A percentile compares a stretch with the other conserved stretches of the same genome.
Conservation (phyloP, 53 echinoderm and acorn worm genomes). For the Hippasteria phrygiana region DNA sequence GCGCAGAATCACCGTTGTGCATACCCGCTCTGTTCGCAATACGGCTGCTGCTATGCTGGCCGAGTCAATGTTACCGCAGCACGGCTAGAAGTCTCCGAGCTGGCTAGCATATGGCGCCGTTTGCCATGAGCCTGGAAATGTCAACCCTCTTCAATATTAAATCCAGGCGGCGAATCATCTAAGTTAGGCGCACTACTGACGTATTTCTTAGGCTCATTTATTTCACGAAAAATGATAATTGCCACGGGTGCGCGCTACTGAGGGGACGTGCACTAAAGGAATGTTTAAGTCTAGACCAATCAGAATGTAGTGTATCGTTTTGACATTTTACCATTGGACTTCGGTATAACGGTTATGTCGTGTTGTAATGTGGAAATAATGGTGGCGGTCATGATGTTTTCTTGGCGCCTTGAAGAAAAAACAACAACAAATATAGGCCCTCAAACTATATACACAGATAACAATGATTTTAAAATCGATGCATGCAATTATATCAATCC, state of each 20-base stretch:
- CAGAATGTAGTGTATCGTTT: not conserved
- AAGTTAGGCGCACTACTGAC: not conserved
- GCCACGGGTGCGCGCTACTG: not conserved
- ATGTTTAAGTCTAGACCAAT: not conserved
- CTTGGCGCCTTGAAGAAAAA: conserved; percentile 10
- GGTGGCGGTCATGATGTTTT: not conserved
- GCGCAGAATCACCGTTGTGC: too few relatives aligned
- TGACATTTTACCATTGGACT: not conserved
- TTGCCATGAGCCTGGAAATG: not conserved
- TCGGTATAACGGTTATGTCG: too few relatives aligned
- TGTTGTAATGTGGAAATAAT: not conserved
- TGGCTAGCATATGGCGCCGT: conserved; percentile 7
- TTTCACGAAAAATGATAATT: not conserved
- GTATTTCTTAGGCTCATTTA: not conserved
- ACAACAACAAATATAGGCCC: not conserved
- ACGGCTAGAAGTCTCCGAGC: not conserved
- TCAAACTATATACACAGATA: not conserved
- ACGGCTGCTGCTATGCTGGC: not conserved
- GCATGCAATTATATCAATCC: not conserved
- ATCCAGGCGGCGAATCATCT: not conserved
- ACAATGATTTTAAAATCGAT: not conserved
- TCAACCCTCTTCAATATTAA: not conserved
- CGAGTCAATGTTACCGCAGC: not conserved
- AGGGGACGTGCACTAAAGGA: not conserved
- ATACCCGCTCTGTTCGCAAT: too few relatives aligned